phyloP scores from a whole-genome alignment of 2,797 vertebrate genomes.

The Spinibarbus caldwelli region DNA sequence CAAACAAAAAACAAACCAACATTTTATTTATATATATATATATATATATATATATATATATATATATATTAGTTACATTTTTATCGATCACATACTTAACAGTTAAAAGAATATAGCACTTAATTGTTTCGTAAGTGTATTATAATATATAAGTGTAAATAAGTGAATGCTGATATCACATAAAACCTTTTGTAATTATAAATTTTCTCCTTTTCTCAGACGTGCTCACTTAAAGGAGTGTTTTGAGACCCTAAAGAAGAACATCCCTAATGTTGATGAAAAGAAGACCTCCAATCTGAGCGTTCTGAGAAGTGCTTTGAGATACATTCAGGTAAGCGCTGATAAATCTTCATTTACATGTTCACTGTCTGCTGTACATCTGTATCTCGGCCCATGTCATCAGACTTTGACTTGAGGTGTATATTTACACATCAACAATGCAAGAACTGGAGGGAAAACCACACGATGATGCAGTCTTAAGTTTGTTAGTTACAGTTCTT shows the following conservation, averaged over 20 bases:
- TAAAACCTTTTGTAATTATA: background rate
- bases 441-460: background rate
- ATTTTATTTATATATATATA: too few relatives aligned
- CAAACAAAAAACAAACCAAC: too few relatives aligned
- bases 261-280: conserved; percentile 97
- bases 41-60: too few relatives aligned
- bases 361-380: background rate
- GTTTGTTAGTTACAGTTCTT: conserved; percentile 4
- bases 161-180: background rate
- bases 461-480: background rate
- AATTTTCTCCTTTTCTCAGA: conserved; percentile 72
- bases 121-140: too few relatives aligned
- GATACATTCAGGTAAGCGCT: conserved; percentile 94
- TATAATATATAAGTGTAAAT: background rate
- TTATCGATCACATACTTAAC: background rate
- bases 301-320: conserved; percentile 92
- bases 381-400: background rate
- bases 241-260: conserved; percentile 97
- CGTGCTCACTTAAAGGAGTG: conserved; percentile 98
- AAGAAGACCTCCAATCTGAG: conserved; percentile 99
- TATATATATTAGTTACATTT: too few relatives aligned
- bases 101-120: background rate
- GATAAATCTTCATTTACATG: background rate
- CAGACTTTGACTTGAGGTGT: background rate
- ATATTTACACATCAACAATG: background rate